A percentile compares a stretch with the other conserved stretches of the same genome.
These are phyloP conservation scores for Fringilla coelebs DNA, from an alignment of 2,797 vertebrate species.

Conservation along the genomic window DNA sequence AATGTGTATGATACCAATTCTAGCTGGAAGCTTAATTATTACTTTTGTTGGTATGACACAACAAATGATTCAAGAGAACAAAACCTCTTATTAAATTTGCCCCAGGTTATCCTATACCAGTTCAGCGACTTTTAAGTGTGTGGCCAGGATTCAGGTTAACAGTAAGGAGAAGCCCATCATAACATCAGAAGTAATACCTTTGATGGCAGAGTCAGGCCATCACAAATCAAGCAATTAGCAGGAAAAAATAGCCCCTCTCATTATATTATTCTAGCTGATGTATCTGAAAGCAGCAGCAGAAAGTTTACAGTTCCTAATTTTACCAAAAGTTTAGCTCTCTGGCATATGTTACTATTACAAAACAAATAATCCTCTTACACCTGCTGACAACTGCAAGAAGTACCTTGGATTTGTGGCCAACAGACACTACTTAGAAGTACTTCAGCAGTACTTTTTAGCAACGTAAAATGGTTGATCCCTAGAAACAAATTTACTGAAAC, in stretches of 20 bases:
- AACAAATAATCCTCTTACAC: slow-evolving; percentile 38
- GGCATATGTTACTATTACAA: neutral
- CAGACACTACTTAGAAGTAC: neutral
- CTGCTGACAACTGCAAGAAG: neutral
- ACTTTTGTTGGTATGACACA: neutral
- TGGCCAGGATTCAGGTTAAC: neutral
- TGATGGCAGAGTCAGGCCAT: neutral
- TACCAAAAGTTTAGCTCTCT: neutral
- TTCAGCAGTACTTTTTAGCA: neutral
- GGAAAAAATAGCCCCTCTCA: neutral
- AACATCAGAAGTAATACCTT: neutral
- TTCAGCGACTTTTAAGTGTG: neutral
- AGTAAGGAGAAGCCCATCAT: neutral
- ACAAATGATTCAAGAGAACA: neutral
- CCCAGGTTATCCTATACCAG: neutral
- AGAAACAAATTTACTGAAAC: neutral
- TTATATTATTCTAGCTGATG: neutral
- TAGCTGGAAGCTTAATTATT: neutral
- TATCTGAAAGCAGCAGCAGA: neutral
- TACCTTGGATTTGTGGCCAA: neutral
- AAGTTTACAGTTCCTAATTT: neutral
- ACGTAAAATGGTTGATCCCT: neutral
- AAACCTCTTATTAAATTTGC: neutral
- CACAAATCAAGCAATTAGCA: neutral
- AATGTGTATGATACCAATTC: neutral